A percentile compares a stretch with the other conserved stretches of the same genome.
Evolutionary conservation across 2,113 vertebrate species (phyloP).

Genomic region (Furnarius figulus): DNA sequence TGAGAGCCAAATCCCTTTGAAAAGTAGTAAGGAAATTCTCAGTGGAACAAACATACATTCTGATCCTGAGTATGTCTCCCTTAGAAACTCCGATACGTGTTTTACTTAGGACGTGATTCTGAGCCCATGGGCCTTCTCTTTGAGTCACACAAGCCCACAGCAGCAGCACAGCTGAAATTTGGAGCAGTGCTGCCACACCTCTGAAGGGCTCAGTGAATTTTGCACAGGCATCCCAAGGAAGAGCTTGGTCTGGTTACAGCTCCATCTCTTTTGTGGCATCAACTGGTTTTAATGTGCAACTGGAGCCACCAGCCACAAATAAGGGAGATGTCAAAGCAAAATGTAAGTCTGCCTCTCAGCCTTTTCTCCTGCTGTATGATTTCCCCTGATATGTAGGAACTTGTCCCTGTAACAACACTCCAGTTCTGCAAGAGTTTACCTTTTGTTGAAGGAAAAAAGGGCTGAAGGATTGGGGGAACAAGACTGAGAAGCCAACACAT

Average conservation of each 20-base stretch:
- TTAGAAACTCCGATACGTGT: neutral
- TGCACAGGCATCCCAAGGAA: neutral
- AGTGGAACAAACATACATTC: neutral
- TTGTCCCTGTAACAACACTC: neutral
- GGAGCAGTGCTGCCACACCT: neutral
- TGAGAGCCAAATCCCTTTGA: neutral
- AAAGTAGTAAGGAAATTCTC: neutral
- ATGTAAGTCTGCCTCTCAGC: neutral
- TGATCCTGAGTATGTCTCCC: neutral
- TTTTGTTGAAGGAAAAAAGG: neutral
- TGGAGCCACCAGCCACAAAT: neutral
- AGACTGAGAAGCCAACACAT: neutral
- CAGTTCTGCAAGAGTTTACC: neutral
- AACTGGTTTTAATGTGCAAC: neutral
- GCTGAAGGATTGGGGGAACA: neutral
- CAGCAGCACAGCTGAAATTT: fast-evolving
- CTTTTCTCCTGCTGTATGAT: neutral
- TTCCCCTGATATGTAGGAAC: neutral
- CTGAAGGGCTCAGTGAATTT: neutral
- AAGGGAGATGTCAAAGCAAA: neutral
- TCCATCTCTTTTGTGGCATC: neutral
- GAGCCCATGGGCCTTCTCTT: neutral
- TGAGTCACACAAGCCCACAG: neutral
- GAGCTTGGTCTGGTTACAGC: neutral
- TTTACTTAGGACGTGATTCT: neutral